phyloP scores from a whole-genome alignment of 1,140 invertebrate species.

The Steinernema feltiae region DNA sequence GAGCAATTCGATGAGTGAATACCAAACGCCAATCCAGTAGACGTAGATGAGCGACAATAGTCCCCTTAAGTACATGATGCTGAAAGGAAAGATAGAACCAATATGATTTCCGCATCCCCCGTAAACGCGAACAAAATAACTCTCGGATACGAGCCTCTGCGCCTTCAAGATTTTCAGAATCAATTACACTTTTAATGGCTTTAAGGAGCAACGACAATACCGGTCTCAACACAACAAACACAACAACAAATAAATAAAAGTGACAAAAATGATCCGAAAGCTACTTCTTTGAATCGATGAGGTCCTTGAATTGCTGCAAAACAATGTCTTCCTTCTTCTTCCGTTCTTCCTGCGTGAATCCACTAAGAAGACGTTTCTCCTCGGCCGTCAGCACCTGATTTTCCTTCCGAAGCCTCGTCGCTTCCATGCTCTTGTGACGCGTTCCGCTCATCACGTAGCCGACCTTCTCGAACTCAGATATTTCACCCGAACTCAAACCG shows the following conservation, averaged over 20 bases:
- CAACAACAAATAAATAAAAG: too few relatives aligned
- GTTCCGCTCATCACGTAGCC: constrained; percentile 96
- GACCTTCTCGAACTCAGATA: constrained; percentile 82
- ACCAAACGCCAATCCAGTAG: too few relatives aligned
- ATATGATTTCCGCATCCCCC: too few relatives aligned
- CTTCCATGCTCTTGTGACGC: constrained; percentile 97
- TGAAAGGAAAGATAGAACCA: too few relatives aligned
- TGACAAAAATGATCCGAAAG: background rate
- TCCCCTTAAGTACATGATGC: too few relatives aligned
- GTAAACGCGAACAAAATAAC: too few relatives aligned
- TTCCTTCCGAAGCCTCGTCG: constrained; percentile 95
- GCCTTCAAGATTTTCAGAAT: too few relatives aligned
- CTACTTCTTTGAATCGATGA: constrained; percentile 49
- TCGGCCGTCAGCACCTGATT: constrained; percentile 96
- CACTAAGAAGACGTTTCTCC: constrained; percentile 91
- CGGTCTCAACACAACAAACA: background rate
- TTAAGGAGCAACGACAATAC: too few relatives aligned
- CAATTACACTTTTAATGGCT: too few relatives aligned
- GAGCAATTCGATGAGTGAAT: too few relatives aligned
- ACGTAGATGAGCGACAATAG: too few relatives aligned
- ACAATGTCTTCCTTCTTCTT: constrained; percentile 92
- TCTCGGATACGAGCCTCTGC: too few relatives aligned
- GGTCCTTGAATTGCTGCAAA: constrained; percentile 73
- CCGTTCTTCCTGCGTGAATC: constrained; percentile 95
- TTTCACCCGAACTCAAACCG: constrained; percentile 90